A percentile compares a stretch with the other conserved stretches of the same genome.
Conservation (phyloP, 2,113 vertebrate genomes). For the Melierax canorus region DNA sequence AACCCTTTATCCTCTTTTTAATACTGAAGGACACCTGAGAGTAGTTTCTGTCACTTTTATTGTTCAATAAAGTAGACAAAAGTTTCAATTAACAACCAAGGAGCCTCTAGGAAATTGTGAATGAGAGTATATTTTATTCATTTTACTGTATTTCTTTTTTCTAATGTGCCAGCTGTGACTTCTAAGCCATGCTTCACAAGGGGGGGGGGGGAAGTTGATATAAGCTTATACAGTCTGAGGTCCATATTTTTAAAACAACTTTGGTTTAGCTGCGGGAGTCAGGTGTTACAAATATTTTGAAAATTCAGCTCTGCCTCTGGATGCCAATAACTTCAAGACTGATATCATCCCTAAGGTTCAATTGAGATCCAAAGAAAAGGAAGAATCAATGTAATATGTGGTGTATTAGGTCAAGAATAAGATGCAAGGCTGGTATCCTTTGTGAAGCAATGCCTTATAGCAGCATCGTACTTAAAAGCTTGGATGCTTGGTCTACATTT, state of each 20-base stretch:
- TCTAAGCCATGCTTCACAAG: conserved; percentile 15
- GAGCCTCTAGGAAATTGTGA: conserved; percentile 75
- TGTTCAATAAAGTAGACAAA: conserved; percentile 83
- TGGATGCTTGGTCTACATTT: not conserved
- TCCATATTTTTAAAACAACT: not conserved
- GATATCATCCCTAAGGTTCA: not conserved
- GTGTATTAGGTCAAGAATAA: not conserved
- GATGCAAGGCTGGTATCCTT: not conserved
- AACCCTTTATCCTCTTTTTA: conserved; percentile 79
- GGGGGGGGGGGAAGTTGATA: not conserved
- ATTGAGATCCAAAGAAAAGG: not conserved
- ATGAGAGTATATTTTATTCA: conserved; percentile 77
- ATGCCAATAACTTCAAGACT: not conserved
- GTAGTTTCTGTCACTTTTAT: conserved; percentile 82
- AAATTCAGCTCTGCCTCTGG: not conserved
- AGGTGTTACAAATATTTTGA: not conserved
- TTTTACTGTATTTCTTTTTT: conserved; percentile 78
- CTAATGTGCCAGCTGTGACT: conserved; percentile 68
- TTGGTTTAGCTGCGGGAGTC: not conserved
- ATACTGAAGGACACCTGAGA: conserved; percentile 81
- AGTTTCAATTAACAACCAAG: conserved; percentile 81
- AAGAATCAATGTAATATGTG: not conserved
- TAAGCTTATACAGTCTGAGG: not conserved
- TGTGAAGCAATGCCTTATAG: not conserved
- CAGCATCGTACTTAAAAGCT: not conserved